Evolutionary conservation across 2,113 vertebrate species (phyloP), one percentile per base, ranked within the genome.

Genomic region (Varanus komodoensis): DNA sequence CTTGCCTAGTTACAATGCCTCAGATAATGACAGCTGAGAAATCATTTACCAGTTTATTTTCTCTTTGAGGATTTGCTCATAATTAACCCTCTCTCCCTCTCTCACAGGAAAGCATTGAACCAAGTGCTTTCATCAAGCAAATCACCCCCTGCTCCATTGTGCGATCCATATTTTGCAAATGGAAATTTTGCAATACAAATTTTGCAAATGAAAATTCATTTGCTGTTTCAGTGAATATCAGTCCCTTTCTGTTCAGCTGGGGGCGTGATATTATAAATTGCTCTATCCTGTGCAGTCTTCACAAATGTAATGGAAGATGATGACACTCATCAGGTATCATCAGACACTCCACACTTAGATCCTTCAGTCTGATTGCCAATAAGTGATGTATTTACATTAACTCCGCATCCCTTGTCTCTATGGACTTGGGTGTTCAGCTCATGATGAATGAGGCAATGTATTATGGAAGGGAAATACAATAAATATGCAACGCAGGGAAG

Each of bases 381-480:
- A 93, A 73, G 71, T 89, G 38, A 68, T 82, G 48, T 71, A 82
- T 84, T 89, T 89, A 32, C 29, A 85, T 90, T 89, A 19, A 0
- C 80, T 86, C 67, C 54, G 27, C 38, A 83, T 87, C 61, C 54
- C 2, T 91, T 29, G 77, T 87, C 50, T 92, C 29, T 54, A 71
- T 3, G 19, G 68, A 82, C 86, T 79, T 64, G 54, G 86, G 61
- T 8, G 34, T 87, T 86, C 8, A 84, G 34, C 86, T 89, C 57
- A 52, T 87, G 89, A 74, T 48, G 82, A 93, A 91, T 74, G 25
- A 64, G 34, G 25, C 86, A 85, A 94, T 74, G 90, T 86, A 87
- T 1, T 84, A 7, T 88, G 52, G n/a, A 87, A 89, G 89, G 89
- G 21, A 54, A 91, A 95, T 50, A 85, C 77, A 87, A 93, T 88